phyloP scores from a whole-genome alignment of 2,113 vertebrate genomes.

The Etheostoma spectabile region DNA sequence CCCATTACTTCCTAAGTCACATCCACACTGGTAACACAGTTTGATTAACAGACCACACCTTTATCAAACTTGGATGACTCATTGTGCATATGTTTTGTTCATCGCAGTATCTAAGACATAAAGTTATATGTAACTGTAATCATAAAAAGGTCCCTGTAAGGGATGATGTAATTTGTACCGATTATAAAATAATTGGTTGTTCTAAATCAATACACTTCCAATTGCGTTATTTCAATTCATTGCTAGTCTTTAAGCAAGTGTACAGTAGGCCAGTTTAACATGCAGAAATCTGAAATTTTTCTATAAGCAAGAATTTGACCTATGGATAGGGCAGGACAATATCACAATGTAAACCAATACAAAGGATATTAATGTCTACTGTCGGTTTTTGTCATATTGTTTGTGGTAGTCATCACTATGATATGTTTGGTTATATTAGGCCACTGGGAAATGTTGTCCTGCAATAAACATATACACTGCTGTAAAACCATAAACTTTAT shows the following conservation, averaged over 20 bases:
- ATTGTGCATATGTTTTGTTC: background rate
- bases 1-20: background rate
- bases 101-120: background rate
- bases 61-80: slow-evolving; percentile 18
- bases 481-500: too few species aligned
- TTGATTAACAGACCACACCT: slow-evolving; percentile 25
- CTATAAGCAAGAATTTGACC: too few species aligned
- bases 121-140: background rate
- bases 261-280: background rate
- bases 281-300: background rate
- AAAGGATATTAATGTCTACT: background rate
- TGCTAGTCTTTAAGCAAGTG: background rate
- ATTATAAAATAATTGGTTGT: background rate
- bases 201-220: background rate
- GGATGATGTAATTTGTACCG: background rate
- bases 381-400: background rate
- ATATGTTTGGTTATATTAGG: background rate
- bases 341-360: background rate
- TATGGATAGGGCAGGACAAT: background rate
- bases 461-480: background rate
- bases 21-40: slow-evolving; percentile 28
- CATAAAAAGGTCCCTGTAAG: background rate
- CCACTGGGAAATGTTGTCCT: background rate
- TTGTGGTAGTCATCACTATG: background rate
- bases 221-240: background rate